Conservation (phyloP, 1,140 invertebrate species). For the Coelopa frigida region DNA sequence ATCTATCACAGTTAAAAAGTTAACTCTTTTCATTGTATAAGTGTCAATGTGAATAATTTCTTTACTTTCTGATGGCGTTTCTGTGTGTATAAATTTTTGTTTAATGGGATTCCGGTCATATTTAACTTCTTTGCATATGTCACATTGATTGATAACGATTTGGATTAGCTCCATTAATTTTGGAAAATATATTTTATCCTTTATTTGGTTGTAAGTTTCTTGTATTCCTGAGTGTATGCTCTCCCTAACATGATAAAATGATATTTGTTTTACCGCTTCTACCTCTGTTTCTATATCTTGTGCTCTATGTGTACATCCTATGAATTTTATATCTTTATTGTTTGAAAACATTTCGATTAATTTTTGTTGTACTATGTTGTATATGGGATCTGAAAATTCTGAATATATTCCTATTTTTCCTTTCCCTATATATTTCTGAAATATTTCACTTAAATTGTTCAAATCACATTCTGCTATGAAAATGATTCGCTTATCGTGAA, state of each 20-base stretch:
- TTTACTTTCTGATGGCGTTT: constrained; percentile 15
- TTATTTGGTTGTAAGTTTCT: constrained; percentile 11
- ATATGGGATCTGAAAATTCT: constrained; percentile 9
- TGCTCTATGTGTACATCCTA: constrained; percentile 12
- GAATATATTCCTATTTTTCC: constrained; percentile 17
- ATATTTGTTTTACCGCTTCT: constrained; percentile 17
- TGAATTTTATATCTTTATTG: constrained; percentile 15
- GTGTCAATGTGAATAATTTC: constrained; percentile 14
- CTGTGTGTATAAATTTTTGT: constrained; percentile 13
- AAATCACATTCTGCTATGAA: constrained; percentile 5
- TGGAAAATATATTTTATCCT: constrained; percentile 11
- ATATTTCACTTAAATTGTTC: constrained; percentile 1
- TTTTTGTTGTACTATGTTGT: constrained; percentile 15
- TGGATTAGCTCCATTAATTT: constrained; percentile 8
- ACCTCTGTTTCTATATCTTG: constrained; percentile 14
- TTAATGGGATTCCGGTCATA: constrained; percentile 16
- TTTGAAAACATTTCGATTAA: constrained; percentile 16
- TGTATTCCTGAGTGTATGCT: constrained; percentile 14
- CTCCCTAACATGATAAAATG: constrained; percentile 13
- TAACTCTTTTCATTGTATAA: constrained; percentile 6
- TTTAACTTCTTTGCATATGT: constrained; percentile 12
- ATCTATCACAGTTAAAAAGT: constrained; percentile 14
- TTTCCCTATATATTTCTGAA: constrained; percentile 4
- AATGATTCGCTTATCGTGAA: constrained; percentile 1
- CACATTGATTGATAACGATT: constrained; percentile 13